Base-by-base conservation (phyloP, 1,140 invertebrate genomes). In the Drosophila rufa region DNA sequence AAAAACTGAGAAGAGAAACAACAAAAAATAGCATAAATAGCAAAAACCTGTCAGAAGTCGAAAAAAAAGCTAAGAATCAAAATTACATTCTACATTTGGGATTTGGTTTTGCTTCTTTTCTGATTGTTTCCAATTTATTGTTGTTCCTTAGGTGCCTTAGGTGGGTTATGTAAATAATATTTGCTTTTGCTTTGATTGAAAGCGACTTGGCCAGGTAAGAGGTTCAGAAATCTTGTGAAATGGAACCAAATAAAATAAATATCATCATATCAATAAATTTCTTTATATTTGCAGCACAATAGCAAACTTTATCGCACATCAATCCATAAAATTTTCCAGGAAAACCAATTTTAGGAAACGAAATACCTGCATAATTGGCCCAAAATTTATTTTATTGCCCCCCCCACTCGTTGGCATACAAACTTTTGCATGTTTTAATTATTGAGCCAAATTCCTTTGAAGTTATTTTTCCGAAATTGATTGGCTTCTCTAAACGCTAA, bases 21-120 rank as follows among this genome's bases (percentile, higher is more conserved):
- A 53, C n/a, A 77, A 66, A 48, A 42, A 25, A 65, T 42, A 60
- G 42, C 40, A 71, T 42, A 74, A 48, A 45, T 45, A 51, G 40
- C 71, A 76, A 75, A 68, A 76, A 66, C 59, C 73, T 65, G 74
- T 65, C 60, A 38, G 47, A 25, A 76, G 51, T 19, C n/a, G 19
- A 25, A 30, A 19, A 75, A 57, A 57, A 51, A 0, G 0, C 22
- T 5, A 19, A 57, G 43, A 75, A 38, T 36, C 33, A 27, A 76
- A 65, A 65, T 50, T 40, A 75, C 59, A 56, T 55, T 56, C 36
- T 38, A 40, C 3, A 25, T 25, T 14, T 36, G 30, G 27, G 15
- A 33, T 43, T 33, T 27, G 4, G 14, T 40, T 53, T 36, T 62
- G 27, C 40, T 27, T 19, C 14, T 43, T 45, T 67, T 67, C 2